Base-by-base conservation (phyloP, 2,888 invertebrate species). In the Caenorhabditis sp. region DNA sequence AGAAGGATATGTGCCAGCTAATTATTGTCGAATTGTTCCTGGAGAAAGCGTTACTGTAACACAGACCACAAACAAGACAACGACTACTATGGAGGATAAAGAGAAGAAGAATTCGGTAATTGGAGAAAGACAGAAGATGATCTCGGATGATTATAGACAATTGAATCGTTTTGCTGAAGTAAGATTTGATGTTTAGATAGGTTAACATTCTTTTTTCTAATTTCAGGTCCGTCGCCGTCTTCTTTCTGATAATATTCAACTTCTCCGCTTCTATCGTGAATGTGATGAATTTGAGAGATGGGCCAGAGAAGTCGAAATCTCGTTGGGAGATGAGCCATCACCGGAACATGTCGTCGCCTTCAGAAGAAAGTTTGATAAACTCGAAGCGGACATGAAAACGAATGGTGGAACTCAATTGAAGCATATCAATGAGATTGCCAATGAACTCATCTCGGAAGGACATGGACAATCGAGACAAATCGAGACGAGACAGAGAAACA, bases 201-300 rank as follows among this genome's bases (percentile, higher is more conserved):
- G n/a, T n/a, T n/a, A n/a, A n/a, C n/a, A n/a, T n/a, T n/a, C n/a
- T n/a, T n/a, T n/a, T n/a, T n/a, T n/a, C n/a, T n/a, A 3, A 12
- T 57, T 57, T 57, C 27, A 57, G 43, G 62, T 76, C 26, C 91
- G 97, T 0, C 93, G 93, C 77, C 92, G 93, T 0, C 91, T 94
- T 50, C 90, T 97, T 4, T 94, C 95, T 82, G 97, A 97, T 88
- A 93, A 96, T 0, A 94, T 95, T 83, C 92, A 94, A 82, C 90
- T 97, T 21, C 78, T 82, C 62, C 74, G 93, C 63, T 96, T 97
- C 90, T 95, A 94, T 89, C 92, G 94, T 12, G 97, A 97, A 88
- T 97, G 97, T 89, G 96, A 97, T 85, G 95, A 95, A 89, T 96
- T 99, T 88, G 96, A 97, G 89, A 92, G 69, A 36, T 99, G 97